phyloP scores from a whole-genome alignment of 2,888 invertebrate species.

The Muschampia plurimacula region DNA sequence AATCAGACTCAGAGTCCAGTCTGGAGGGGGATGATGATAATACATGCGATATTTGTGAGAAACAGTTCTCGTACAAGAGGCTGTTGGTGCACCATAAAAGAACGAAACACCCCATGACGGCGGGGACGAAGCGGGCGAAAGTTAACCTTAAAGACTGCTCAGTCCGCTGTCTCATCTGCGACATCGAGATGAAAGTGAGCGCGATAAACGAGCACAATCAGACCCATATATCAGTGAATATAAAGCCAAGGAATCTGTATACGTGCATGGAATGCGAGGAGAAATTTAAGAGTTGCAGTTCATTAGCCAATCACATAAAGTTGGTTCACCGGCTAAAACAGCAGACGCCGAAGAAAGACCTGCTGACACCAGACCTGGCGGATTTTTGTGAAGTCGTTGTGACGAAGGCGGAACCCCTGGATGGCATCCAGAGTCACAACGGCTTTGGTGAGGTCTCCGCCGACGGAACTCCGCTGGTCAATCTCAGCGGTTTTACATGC shows the following conservation, averaged over 20 bases:
- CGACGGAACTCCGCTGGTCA: slow-evolving; percentile 54
- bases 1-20: slow-evolving; percentile 71
- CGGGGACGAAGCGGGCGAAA: slow-evolving; percentile 74
- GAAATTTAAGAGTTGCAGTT: slow-evolving; percentile 74
- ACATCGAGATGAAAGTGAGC: slow-evolving; percentile 76
- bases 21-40: slow-evolving; percentile 75
- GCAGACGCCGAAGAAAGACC: slow-evolving; percentile 53
- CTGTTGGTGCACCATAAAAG: slow-evolving; percentile 74
- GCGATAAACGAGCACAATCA: slow-evolving; percentile 77
- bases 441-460: slow-evolving; percentile 71
- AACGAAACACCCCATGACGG: slow-evolving; percentile 76
- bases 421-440: slow-evolving; percentile 80
- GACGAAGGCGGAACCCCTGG: slow-evolving; percentile 84
- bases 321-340: slow-evolving; percentile 69
- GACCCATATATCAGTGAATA: slow-evolving; percentile 69
- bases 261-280: slow-evolving; percentile 75
- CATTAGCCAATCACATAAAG: slow-evolving; percentile 75
- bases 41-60: slow-evolving; percentile 81
- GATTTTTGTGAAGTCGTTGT: slow-evolving; percentile 86
- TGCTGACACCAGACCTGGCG: slow-evolving; percentile 64
- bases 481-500: slow-evolving; percentile 74
- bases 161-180: slow-evolving; percentile 77
- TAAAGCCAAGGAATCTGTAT: slow-evolving; percentile 77
- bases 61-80: slow-evolving; percentile 76
- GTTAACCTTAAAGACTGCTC: slow-evolving; percentile 75